phyloP scores from a whole-genome alignment of 2,888 invertebrate species.

The Tanaodytes sp. region DNA sequence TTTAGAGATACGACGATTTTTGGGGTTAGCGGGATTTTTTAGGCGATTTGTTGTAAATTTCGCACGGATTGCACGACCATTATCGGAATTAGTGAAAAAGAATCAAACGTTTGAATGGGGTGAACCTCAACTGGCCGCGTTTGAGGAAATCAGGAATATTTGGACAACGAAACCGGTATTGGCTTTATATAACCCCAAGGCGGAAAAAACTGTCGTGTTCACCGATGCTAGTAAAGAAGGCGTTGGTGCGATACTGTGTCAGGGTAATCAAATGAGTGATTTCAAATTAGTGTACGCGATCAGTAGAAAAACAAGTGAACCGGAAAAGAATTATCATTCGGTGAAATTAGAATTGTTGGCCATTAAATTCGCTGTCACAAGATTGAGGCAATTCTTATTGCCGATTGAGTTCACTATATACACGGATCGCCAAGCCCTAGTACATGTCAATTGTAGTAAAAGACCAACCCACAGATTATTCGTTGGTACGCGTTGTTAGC shows the following conservation, averaged over 20 bases:
- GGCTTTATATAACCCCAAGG: not conserved
- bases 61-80: not conserved
- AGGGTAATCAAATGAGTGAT: slow-evolving; percentile 2
- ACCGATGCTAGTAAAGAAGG: slow-evolving; percentile 41
- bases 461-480: not conserved
- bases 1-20: slow-evolving; percentile 45
- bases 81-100: not conserved
- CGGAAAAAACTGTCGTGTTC: slow-evolving; percentile 15
- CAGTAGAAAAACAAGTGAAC: slow-evolving; percentile 1
- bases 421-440: slow-evolving; percentile 2
- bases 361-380: not conserved
- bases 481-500: not conserved
- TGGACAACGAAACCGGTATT: not conserved
- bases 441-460: not conserved
- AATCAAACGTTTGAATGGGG: not conserved
- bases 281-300: not conserved
- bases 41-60: not conserved
- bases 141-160: not conserved
- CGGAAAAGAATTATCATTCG: slow-evolving; percentile 1
- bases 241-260: slow-evolving; percentile 39
- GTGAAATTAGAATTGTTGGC: not conserved
- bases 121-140: not conserved
- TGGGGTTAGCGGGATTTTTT: slow-evolving; percentile 36
- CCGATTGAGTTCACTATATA: not conserved
- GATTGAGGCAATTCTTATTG: slow-evolving; percentile 16